These are phyloP conservation scores for Xerus rutilus DNA, from an alignment of 2,797 vertebrate species.

Conservation along the genomic window DNA sequence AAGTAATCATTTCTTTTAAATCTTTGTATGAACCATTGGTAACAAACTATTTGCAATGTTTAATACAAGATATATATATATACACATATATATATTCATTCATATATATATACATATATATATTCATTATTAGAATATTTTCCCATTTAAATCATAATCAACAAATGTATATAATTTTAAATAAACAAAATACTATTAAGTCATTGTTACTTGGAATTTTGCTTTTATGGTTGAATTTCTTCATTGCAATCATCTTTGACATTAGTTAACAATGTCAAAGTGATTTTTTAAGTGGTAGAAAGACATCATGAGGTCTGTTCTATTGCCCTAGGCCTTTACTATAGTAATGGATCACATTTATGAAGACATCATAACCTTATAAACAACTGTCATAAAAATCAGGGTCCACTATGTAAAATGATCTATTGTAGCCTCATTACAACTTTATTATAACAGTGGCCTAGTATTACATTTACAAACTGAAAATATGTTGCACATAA, in stretches of 20 bases:
- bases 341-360: conserved; percentile 73
- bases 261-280: conserved; percentile 58
- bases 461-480: conserved; percentile 48
- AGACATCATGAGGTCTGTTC: conserved; percentile 46
- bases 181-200: background rate
- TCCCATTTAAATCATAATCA: conserved; percentile 36
- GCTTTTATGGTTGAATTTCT: conserved; percentile 42
- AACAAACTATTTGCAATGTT: background rate
- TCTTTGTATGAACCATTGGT: background rate
- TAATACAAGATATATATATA: background rate
- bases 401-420: conserved; percentile 60
- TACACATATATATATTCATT: background rate
- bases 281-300: conserved; percentile 65
- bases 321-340: conserved; percentile 71
- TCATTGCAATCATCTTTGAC: conserved; percentile 50
- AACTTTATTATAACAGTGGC: conserved; percentile 73
- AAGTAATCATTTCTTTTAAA: background rate
- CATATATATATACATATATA: background rate
- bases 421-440: conserved; percentile 33
- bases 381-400: conserved; percentile 72
- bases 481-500: conserved; percentile 70
- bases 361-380: conserved; percentile 70
- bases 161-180: background rate
- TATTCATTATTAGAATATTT: conserved; percentile 29
- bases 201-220: background rate